These are phyloP conservation scores for Cryptoblepharus egeriae DNA, from an alignment of 2,797 vertebrate species.

Conservation along the genomic window DNA sequence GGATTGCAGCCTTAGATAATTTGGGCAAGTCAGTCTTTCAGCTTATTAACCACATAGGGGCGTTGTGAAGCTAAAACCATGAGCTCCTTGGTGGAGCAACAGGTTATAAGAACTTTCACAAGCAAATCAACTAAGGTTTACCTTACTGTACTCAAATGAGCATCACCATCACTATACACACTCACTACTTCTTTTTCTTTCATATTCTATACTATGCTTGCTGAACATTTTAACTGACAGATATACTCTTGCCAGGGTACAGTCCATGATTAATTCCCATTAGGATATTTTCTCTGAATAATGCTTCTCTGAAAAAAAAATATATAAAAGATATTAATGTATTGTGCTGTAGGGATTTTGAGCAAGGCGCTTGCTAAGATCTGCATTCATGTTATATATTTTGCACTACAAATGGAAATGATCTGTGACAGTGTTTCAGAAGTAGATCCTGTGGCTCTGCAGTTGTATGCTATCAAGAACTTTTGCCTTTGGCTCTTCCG, in stretches of 20 bases:
- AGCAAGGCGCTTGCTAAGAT: slow-evolving; percentile 41
- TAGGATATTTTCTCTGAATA: slow-evolving; percentile 18
- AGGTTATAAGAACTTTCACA: background rate
- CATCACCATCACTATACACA: background rate
- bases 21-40: too few species aligned
- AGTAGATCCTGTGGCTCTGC: slow-evolving; percentile 38
- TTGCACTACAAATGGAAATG: slow-evolving; percentile 47
- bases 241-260: background rate
- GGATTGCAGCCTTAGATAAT: too few species aligned
- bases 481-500: slow-evolving; percentile 57
- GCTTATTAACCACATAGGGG: too few species aligned
- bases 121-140: background rate
- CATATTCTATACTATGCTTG: background rate
- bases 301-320: slow-evolving; percentile 29
- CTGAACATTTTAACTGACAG: slow-evolving; percentile 24
- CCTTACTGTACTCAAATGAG: background rate
- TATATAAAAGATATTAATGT: slow-evolving; percentile 37
- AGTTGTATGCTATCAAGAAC: slow-evolving; percentile 53
- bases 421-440: slow-evolving; percentile 38
- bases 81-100: background rate
- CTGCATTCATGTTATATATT: slow-evolving; percentile 32
- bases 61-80: background rate
- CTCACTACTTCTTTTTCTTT: slow-evolving; percentile 3
- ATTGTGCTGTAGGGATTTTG: slow-evolving; percentile 45
- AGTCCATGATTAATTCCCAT: slow-evolving; percentile 35